phyloP scores from a whole-genome alignment of 2,113 vertebrate genomes.

The Gymnocephalus cernua region DNA sequence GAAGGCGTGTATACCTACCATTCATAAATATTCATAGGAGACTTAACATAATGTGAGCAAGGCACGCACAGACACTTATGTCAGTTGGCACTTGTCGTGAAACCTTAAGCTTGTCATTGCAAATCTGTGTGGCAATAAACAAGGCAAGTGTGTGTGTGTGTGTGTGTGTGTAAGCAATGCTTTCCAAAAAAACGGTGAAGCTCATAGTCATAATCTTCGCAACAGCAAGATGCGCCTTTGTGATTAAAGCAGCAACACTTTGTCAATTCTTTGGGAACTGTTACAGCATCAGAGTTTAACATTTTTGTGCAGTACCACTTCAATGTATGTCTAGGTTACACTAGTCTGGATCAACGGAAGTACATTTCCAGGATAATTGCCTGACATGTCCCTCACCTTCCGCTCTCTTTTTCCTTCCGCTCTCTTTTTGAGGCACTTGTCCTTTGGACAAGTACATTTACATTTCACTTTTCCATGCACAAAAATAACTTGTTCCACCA shows the following conservation, averaged over 20 bases:
- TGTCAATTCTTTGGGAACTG: background rate
- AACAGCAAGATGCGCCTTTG: background rate
- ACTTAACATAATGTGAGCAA: slow-evolving; percentile 33
- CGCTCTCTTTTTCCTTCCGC: no score
- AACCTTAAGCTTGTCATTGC: slow-evolving; percentile 28
- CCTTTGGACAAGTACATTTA: no score
- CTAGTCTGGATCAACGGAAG: no score
- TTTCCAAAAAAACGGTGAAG: background rate
- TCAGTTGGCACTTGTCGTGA: slow-evolving; percentile 18
- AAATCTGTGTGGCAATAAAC: slow-evolving; percentile 14
- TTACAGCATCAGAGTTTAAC: background rate
- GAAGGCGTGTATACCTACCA: background rate
- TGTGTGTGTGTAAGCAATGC: background rate
- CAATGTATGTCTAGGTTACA: background rate
- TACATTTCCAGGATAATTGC: no score
- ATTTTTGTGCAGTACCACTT: background rate
- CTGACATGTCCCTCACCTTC: no score
- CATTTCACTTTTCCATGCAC: no score
- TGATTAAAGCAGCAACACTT: background rate
- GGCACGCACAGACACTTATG: slow-evolving; percentile 9
- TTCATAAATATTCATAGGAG: slow-evolving; percentile 41
- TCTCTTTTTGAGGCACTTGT: no score
- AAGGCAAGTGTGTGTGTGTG: background rate
- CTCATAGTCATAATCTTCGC: slow-evolving; percentile 27
- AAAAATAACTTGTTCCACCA: no score